Percentiles rank a stretch among this genome's conserved stretches.
Conservation (phyloP, 2,113 vertebrate species). For the Odocoileus virginianus region DNA sequence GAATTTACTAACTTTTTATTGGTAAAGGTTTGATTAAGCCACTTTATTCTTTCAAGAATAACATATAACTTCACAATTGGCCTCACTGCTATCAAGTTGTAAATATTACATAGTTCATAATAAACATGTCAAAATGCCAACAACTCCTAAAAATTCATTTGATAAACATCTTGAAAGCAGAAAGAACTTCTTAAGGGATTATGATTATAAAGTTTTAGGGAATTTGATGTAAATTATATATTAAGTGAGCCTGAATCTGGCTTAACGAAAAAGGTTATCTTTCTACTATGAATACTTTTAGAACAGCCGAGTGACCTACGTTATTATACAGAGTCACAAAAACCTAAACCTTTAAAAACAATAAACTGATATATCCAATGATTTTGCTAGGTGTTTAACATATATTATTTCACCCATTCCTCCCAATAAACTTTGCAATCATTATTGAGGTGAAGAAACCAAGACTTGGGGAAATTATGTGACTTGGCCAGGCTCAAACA, state of each 20-base stretch:
- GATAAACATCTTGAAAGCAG: not conserved
- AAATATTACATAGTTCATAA: not conserved
- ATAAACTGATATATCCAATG: constrained; percentile 14
- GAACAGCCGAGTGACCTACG: not conserved
- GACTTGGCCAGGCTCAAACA: not conserved
- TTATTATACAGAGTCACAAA: not conserved
- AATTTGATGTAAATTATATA: not conserved
- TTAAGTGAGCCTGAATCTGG: not conserved
- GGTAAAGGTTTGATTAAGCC: constrained; percentile 11
- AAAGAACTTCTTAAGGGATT: not conserved
- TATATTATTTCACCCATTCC: not conserved
- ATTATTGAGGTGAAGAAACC: constrained; percentile 27
- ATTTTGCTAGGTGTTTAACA: constrained; percentile 15
- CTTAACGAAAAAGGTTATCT: not conserved
- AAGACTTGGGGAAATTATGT: not conserved
- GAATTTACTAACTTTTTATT: constrained; percentile 29
- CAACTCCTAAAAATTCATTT: not conserved
- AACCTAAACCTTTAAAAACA: not conserved
- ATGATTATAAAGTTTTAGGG: constrained; percentile 1
- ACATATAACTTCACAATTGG: not conserved
- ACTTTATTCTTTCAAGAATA: not conserved
- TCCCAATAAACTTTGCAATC: not conserved
- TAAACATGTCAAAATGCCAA: not conserved
- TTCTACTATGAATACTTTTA: not conserved
- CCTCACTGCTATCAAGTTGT: not conserved